These are phyloP conservation scores for Carettochelys insculpta DNA, from an alignment of 2,113 vertebrate species.

Conservation along the genomic window DNA sequence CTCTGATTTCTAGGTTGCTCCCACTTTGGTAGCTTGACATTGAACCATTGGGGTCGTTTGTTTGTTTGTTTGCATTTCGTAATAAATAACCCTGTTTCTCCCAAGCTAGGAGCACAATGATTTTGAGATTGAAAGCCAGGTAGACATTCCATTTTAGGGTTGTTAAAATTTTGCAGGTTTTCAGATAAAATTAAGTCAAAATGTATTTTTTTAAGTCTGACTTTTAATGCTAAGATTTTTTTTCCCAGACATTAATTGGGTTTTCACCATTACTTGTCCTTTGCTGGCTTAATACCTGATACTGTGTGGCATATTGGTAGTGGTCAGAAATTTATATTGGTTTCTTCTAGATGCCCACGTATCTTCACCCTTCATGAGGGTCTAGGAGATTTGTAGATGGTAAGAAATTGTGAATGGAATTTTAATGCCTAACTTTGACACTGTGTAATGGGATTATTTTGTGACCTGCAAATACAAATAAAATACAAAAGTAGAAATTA, in stretches of 20 bases:
- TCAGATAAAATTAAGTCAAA: not conserved
- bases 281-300: not conserved
- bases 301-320: not conserved
- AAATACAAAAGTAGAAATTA: not conserved
- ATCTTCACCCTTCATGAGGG: fast-evolving
- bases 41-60: fast-evolving
- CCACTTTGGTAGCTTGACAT: not conserved
- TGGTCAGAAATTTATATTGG: fast-evolving
- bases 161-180: not conserved
- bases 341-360: fast-evolving
- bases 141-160: not conserved
- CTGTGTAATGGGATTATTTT: not conserved
- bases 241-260: not conserved
- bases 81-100: not conserved
- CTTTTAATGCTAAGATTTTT: not conserved
- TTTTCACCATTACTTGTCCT: not conserved
- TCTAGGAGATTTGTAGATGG: fast-evolving
- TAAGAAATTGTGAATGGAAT: not conserved
- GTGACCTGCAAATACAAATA: not conserved
- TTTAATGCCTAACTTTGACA: not conserved
- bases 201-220: not conserved
- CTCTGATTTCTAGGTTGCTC: fast-evolving
- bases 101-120: not conserved
- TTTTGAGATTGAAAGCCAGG: not conserved
- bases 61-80: not conserved